These are phyloP conservation scores for Meiosimyza decipiens DNA, from an alignment of 2,888 invertebrate genomes.

Conservation along the genomic window DNA sequence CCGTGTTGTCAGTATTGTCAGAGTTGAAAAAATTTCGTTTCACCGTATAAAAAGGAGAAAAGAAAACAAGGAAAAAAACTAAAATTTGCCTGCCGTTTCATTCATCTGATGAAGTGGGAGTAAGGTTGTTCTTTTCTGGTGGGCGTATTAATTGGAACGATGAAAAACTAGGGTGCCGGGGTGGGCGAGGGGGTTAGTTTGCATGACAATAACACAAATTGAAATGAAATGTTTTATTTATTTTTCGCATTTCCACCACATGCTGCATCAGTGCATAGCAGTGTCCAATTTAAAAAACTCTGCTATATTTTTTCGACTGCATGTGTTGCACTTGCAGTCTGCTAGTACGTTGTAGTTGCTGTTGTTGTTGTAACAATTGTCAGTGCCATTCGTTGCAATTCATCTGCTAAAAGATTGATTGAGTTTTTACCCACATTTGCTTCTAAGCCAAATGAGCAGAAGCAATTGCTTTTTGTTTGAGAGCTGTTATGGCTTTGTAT, in stretches of 20 bases:
- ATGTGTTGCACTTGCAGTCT: slow-evolving; percentile 21
- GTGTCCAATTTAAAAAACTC: slow-evolving; percentile 6
- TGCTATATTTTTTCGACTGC: slow-evolving; percentile 1
- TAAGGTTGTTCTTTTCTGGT: not conserved
- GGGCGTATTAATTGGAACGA: not conserved
- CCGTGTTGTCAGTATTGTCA: slow-evolving; percentile 39
- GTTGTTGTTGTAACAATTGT: slow-evolving; percentile 32
- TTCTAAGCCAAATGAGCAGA: slow-evolving; percentile 14
- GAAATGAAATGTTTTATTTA: slow-evolving; percentile 41
- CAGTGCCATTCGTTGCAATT: slow-evolving; percentile 37
- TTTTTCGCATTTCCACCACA: slow-evolving; percentile 13
- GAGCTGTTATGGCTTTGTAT: not conserved
- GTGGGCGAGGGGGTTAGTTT: not conserved
- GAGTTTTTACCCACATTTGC: slow-evolving; percentile 18
- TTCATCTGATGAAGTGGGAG: slow-evolving; percentile 24
- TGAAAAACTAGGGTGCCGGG: not conserved
- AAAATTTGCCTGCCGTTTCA: slow-evolving; percentile 39
- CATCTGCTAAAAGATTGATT: slow-evolving; percentile 32
- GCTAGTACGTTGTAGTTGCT: not conserved
- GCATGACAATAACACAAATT: slow-evolving; percentile 42
- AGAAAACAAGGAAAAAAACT: slow-evolving; percentile 22
- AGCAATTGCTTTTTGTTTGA: not conserved
- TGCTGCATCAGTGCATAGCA: slow-evolving; percentile 15
- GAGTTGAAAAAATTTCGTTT: not conserved
- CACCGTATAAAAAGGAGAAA: not conserved